Conservation (phyloP, 2,797 vertebrate genomes). For the Eleutherodactylus coqui region DNA sequence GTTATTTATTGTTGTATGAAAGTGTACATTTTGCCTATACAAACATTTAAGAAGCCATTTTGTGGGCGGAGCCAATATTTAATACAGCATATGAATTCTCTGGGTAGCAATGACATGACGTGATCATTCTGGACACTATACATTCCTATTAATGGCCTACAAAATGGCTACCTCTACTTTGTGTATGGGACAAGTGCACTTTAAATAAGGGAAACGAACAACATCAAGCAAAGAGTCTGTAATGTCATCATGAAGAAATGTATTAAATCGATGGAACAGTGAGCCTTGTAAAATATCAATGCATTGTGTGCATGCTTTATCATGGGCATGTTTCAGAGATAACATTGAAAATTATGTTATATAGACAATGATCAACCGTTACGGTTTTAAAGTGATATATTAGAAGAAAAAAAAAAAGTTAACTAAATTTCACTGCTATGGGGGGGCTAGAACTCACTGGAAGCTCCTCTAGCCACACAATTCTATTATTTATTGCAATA, state of each 20-base stretch:
- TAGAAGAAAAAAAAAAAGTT: too few species aligned
- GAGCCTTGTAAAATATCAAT: not conserved
- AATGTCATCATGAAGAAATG: conserved; percentile 4
- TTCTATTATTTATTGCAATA: conserved; percentile 55
- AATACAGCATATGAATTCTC: not conserved
- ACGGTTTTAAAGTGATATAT: conserved; percentile 63
- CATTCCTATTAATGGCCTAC: conserved; percentile 12
- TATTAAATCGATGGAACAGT: not conserved
- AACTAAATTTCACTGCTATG: not conserved
- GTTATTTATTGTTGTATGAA: conserved; percentile 25
- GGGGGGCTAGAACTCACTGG: not conserved
- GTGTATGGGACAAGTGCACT: conserved; percentile 42
- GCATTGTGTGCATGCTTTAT: conserved; percentile 20
- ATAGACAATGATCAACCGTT: not conserved
- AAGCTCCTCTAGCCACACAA: not conserved
- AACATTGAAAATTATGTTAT: not conserved
- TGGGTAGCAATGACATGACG: not conserved
- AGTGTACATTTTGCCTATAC: conserved; percentile 25
- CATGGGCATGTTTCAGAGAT: not conserved
- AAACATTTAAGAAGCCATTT: conserved; percentile 24
- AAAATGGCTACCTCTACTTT: conserved; percentile 24
- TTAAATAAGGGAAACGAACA: conserved; percentile 35
- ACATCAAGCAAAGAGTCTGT: not conserved
- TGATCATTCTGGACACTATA: not conserved
- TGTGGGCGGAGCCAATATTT: conserved; percentile 5